A percentile compares a stretch with the other conserved stretches of the same genome.
Evolutionary conservation across 2,888 invertebrate species (phyloP).

Genomic region (Nemotelus nigrinus): DNA sequence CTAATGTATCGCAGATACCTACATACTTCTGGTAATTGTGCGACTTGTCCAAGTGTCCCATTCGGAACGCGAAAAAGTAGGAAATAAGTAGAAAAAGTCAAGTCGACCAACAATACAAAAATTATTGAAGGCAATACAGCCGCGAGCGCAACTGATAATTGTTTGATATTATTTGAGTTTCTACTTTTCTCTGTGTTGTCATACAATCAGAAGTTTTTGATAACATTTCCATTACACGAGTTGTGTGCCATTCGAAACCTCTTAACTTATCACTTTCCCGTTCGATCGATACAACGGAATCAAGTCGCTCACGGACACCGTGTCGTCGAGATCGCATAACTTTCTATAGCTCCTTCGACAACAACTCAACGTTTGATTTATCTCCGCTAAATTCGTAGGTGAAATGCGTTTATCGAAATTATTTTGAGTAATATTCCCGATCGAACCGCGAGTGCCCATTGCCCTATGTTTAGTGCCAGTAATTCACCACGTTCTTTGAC

Average conservation of each 20-base stretch:
- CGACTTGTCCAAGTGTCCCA: conserved; percentile 13
- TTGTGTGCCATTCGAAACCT: conserved; percentile 41
- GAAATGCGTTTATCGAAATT: no score
- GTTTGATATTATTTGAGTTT: conserved; percentile 44
- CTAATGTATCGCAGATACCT: conserved; percentile 13
- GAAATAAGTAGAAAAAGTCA: conserved; percentile 25
- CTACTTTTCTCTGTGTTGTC: conserved; percentile 39
- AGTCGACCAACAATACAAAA: conserved; percentile 35
- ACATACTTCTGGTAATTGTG: conserved; percentile 15
- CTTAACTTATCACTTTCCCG: conserved; percentile 32
- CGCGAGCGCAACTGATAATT: conserved; percentile 37
- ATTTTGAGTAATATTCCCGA: no score
- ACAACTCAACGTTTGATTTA: neutral
- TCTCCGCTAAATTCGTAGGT: no score
- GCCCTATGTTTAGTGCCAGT: neutral
- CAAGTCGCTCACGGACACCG: conserved; percentile 35
- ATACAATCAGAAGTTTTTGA: conserved; percentile 45
- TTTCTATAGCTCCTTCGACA: neutral
- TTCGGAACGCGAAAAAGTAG: conserved; percentile 23
- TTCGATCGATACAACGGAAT: conserved; percentile 30
- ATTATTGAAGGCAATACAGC: conserved; percentile 38
- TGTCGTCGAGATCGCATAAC: conserved; percentile 14
- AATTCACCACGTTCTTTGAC: neutral
- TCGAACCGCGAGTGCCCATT: neutral
- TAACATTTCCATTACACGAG: conserved; percentile 41